Evolutionary conservation across 64 coral and sea anemone species (phyloP).

Genomic region (Cladopsammia gracilis): DNA sequence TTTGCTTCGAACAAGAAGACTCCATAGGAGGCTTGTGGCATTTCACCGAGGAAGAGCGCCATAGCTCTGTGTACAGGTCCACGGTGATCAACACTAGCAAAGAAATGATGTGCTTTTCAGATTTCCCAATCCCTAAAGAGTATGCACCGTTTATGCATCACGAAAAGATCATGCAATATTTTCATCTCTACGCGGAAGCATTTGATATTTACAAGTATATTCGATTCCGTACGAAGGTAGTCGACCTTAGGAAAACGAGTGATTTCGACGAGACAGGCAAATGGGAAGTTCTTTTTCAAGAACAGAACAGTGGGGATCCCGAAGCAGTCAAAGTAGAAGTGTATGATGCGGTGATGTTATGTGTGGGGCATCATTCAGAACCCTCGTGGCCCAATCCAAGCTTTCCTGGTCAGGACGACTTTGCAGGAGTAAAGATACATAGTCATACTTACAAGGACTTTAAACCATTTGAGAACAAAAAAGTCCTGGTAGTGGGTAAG

Average conservation of each 20-base stretch:
- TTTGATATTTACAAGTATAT: constrained; percentile 92
- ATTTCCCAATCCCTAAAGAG: constrained; percentile 97
- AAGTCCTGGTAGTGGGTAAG: constrained; percentile 80
- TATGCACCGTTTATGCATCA: constrained; percentile 88
- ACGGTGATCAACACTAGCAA: constrained; percentile 98
- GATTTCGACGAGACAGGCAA: constrained; percentile 78
- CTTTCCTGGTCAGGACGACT: constrained; percentile 84
- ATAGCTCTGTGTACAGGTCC: constrained; percentile 93
- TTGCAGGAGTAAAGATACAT: constrained; percentile 79
- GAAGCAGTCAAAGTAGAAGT: constrained; percentile 43
- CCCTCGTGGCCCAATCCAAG: constrained; percentile 73
- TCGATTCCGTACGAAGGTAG: constrained; percentile 80
- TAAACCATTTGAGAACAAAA: constrained; percentile 83
- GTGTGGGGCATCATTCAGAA: constrained; percentile 84
- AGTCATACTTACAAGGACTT: constrained; percentile 94
- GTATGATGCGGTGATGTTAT: constrained; percentile 88
- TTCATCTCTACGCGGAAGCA: constrained; percentile 75
- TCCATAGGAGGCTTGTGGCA: constrained; percentile 88
- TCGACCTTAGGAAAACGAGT: constrained; percentile 52
- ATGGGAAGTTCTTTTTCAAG: constrained; percentile 65
- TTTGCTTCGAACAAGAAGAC: constrained; percentile 90
- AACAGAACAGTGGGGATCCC: not conserved
- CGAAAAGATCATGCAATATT: constrained; percentile 79
- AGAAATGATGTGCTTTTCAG: constrained; percentile 95
- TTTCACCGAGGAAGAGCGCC: constrained; percentile 82